These are phyloP conservation scores for Tanypteryx hageni DNA, from an alignment of 2,888 invertebrate genomes.

Conservation along the genomic window DNA sequence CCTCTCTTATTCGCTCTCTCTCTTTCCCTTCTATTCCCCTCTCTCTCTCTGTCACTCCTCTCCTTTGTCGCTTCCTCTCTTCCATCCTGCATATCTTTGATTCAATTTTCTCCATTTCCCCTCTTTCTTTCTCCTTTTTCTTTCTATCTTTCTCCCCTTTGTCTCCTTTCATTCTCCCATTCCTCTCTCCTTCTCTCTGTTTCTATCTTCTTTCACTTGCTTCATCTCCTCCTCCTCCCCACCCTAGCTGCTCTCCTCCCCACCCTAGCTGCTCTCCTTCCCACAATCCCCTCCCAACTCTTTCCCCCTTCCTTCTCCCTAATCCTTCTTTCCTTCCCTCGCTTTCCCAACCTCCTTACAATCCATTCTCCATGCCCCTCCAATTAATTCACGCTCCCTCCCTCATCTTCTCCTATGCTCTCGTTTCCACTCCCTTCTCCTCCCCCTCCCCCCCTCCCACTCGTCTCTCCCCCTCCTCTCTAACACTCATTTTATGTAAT, in stretches of 20 bases:
- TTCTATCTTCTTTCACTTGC: too few relatives aligned
- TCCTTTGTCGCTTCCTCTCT: too few relatives aligned
- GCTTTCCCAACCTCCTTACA: too few relatives aligned
- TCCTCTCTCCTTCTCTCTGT: background rate
- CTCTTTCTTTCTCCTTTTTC: background rate
- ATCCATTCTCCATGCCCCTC: background rate
- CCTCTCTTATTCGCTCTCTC: too few relatives aligned
- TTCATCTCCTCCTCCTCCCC: background rate
- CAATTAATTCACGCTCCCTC: background rate
- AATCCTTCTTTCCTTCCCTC: too few relatives aligned
- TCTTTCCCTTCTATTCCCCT: too few relatives aligned
- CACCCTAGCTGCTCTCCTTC: background rate
- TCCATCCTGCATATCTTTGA: too few relatives aligned
- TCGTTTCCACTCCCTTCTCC: background rate
- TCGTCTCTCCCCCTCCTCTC: background rate
- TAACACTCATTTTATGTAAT: constrained; percentile 51
- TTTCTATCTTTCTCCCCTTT: background rate
- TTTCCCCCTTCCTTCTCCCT: background rate
- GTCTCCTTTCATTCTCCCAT: background rate
- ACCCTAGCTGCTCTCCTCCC: background rate
- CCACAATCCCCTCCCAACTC: background rate
- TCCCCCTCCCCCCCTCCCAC: background rate
- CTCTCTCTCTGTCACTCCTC: too few relatives aligned
- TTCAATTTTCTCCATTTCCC: too few relatives aligned
- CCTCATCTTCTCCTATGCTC: too few relatives aligned